Conservation (phyloP, 2,888 invertebrate species). For the Blomia tropicalis region DNA sequence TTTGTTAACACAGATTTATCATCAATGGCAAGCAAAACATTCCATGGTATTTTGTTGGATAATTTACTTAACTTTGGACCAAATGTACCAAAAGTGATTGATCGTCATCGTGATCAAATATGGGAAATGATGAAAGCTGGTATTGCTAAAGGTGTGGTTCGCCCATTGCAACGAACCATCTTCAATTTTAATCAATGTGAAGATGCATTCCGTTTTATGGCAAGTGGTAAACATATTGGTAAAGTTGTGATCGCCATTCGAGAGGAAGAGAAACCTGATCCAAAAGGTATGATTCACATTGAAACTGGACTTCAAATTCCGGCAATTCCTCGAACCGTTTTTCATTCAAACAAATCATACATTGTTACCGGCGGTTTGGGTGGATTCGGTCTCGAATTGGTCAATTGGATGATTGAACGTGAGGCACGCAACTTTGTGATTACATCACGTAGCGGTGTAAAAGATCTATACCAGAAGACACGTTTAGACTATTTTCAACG, state of each 20-base stretch:
- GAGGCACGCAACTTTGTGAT: constrained; percentile 71
- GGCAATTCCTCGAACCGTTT: constrained; percentile 67
- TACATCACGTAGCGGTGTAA: constrained; percentile 73
- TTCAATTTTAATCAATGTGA: constrained; percentile 73
- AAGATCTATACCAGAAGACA: constrained; percentile 77
- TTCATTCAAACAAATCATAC: constrained; percentile 42
- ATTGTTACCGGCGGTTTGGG: constrained; percentile 60
- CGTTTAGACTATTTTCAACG: constrained; percentile 49
- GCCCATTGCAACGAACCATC: constrained; percentile 68
- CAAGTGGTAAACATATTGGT: constrained; percentile 90
- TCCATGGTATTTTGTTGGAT: constrained; percentile 23
- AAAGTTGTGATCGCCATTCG: constrained; percentile 68
- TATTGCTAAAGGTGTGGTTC: constrained; percentile 71
- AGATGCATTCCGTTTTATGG: constrained; percentile 82
- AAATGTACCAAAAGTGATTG: neutral
- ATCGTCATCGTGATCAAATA: neutral
- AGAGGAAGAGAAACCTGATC: constrained; percentile 30
- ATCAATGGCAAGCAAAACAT: constrained; percentile 18
- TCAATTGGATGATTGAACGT: constrained; percentile 67
- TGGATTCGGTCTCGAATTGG: constrained; percentile 87
- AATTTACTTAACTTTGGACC: neutral
- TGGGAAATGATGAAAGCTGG: constrained; percentile 55
- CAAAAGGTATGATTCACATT: neutral
- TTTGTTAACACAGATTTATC: constrained; percentile 11
- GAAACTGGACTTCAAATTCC: constrained; percentile 32